Evolutionary conservation across 2,888 invertebrate genomes (phyloP), one percentile per base, ranked within the genome.

Genomic region (Onthophagus sagittarius): DNA sequence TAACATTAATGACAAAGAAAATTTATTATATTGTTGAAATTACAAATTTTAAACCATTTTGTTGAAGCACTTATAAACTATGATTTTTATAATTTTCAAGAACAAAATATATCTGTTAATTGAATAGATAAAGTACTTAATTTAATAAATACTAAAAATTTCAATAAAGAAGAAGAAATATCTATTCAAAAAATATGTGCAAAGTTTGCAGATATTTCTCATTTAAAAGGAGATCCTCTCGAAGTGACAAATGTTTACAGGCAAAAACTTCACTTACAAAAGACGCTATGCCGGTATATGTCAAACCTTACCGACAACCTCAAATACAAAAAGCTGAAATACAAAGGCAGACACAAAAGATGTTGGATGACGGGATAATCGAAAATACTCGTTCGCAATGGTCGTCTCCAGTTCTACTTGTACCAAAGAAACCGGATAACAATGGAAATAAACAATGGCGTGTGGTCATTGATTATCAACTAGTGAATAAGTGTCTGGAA

Each of bases 181-280:
- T 73, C 74, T 4, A 64, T 80, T 6, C 15, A 73, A 72, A 71
- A 76, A 63, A 33, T 76, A 31, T 79, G 78, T 74, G 23, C 63
- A 7, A 69, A 78, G 78, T 81, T n/a, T 80, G 23, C 23, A 23
- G 70, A 71, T 64, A 63, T 71, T 15, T 73, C 80, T 71, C 71
- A 77, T 76, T 73, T 79, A 71, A 77, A 75, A 4, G 74, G 72
- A 13, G 78, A 80, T 72, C 84, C 39, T 72, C 79, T 62, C 69
- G 23, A 64, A 23, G 33, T 14, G 32, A 79, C 79, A 9, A 77
- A 77, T 74, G 73, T 79, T 73, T 78, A 73, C 32, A 76, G 77
- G 4, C 62, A 70, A 39, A 70, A 13, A 39, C 33, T 70, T 13
- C 11, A 70, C 33, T 63, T 71, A 15, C 62, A 71, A 62, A 71